Base-by-base conservation (phyloP, 2,888 invertebrate species). In the Sicus ferrugineus region DNA sequence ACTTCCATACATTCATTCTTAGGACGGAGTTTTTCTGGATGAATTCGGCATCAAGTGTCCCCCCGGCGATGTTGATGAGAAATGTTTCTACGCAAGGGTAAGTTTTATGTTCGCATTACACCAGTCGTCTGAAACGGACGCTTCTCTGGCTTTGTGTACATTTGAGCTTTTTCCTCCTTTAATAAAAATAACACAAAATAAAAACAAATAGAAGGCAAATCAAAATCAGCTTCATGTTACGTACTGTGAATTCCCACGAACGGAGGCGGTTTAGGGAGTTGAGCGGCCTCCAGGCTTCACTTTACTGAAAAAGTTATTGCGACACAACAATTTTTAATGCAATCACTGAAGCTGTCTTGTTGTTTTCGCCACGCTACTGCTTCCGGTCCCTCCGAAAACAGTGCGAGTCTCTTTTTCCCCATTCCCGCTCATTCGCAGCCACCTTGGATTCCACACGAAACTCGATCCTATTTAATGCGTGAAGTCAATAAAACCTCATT, bases 31-130 rank as follows among this genome's bases (percentile, higher is more conserved):
- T 16, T 82, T 81, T 76, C 75, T 78, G 62, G 81, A 82, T 69
- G 83, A 81, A 61, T 81, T 80, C 59, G 82, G 81, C 34, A 76
- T 81, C 9, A 74, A 77, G 62, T 82, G 81, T 70, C 75, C 73
- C 9, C 74, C 75, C 71, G 78, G 76, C 58, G 79, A 79, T 73
- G 77, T 72, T 65, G 76, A 79, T 61, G 78, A 78, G 42, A 79
- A 79, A 73, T 82, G 81, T 72, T 82, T 79, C 61, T 76, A 75
- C 69, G 72, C 77, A 52, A 77, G 82, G 66, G 81, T 81, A 77
- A 81, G 81, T 81, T 23, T 54, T n/a, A 2, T 63, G 14, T 42
- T 42, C n/a, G 4, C 26, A 54, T 54, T 28, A 9, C 54, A n/a
- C 6, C 11, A 3, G 46, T 4, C 46, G 46, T n/a, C 46, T 46